Conservation (phyloP, 1,140 invertebrate genomes). For the Lasioglossum albipes region DNA sequence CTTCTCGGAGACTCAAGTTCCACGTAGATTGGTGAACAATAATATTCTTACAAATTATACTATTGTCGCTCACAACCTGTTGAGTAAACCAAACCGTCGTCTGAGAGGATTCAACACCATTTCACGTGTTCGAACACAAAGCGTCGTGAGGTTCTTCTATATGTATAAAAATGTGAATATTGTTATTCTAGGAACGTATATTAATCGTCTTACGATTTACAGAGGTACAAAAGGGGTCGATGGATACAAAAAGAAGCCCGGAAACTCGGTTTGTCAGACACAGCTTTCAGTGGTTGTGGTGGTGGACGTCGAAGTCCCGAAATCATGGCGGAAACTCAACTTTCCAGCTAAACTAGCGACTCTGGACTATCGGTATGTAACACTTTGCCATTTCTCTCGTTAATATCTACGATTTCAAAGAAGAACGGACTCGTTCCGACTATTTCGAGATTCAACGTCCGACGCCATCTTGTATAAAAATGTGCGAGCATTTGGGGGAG, state of each 20-base stretch:
- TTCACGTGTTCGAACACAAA: background rate
- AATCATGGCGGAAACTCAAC: background rate
- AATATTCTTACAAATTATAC: background rate
- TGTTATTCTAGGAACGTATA: background rate
- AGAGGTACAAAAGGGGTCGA: background rate
- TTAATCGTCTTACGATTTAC: background rate
- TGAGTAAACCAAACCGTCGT: background rate
- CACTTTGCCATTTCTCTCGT: background rate
- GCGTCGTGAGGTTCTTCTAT: background rate
- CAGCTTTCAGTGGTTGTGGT: background rate
- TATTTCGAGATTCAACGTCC: background rate
- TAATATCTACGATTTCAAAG: background rate
- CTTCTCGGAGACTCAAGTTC: background rate
- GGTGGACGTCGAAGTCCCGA: background rate
- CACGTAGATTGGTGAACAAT: background rate
- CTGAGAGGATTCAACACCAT: background rate
- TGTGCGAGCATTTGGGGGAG: background rate
- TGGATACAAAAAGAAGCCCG: background rate
- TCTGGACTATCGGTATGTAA: background rate
- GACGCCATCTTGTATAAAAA: background rate
- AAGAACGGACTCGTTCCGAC: background rate
- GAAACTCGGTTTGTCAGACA: background rate
- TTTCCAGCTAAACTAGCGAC: background rate
- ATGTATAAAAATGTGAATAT: background rate
- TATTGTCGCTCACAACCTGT: background rate